Percentiles rank a stretch among this genome's conserved stretches.
These are phyloP conservation scores for Achlya flavicornis DNA, from an alignment of 2,888 invertebrate genomes.

Conservation along the genomic window DNA sequence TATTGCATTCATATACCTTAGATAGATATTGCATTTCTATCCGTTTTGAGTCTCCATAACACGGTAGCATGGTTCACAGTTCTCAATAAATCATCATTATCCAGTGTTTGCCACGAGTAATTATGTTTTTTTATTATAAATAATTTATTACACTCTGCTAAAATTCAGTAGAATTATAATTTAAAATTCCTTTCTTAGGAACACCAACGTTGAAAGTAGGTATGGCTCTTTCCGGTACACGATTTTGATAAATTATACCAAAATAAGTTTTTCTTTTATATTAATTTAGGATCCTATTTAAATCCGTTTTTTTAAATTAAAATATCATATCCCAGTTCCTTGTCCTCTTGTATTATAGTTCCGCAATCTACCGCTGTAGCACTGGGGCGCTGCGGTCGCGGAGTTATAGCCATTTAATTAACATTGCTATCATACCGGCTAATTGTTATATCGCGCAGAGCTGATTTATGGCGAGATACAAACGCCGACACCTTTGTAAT, in stretches of 20 bases:
- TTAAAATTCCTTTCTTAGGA: too few species aligned
- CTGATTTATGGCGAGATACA: conserved; percentile 80
- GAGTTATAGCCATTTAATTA: conserved; percentile 80
- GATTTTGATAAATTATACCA: too few species aligned
- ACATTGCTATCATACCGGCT: conserved; percentile 83
- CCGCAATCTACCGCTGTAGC: conserved; percentile 49
- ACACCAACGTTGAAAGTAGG: too few species aligned
- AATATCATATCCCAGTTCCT: not conserved
- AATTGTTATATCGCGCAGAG: conserved; percentile 83
- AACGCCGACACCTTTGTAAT: conserved; percentile 81
- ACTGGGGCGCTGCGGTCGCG: conserved; percentile 59
- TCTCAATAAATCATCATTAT: not conserved
- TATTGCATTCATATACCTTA: too few species aligned
- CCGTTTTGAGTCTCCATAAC: too few species aligned
- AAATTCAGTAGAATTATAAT: too few species aligned
- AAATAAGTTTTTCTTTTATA: too few species aligned
- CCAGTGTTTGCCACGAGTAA: not conserved
- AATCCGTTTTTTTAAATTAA: too few species aligned
- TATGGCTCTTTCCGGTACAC: too few species aligned
- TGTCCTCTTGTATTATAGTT: conserved; percentile 35
- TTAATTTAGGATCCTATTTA: too few species aligned
- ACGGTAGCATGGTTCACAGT: not conserved
- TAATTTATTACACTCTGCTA: too few species aligned
- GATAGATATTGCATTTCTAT: too few species aligned
- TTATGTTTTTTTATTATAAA: not conserved